These are phyloP conservation scores for Numenius phaeopus DNA, from an alignment of 2,797 vertebrate species.

Conservation along the genomic window DNA sequence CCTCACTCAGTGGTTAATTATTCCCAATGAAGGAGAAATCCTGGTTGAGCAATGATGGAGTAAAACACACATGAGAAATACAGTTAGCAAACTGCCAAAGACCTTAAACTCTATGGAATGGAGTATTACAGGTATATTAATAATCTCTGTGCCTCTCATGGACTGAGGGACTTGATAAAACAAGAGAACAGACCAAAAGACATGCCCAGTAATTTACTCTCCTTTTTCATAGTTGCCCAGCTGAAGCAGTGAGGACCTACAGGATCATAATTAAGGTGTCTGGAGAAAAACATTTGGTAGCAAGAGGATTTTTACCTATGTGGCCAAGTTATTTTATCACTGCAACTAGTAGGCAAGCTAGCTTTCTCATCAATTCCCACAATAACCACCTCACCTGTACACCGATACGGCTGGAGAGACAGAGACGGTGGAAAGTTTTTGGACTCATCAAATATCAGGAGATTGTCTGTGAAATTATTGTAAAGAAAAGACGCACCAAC, in stretches of 20 bases:
- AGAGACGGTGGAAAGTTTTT: neutral
- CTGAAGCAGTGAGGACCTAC: neutral
- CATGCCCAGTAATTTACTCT: neutral
- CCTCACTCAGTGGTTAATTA: neutral
- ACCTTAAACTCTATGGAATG: neutral
- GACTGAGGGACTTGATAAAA: neutral
- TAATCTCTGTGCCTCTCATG: neutral
- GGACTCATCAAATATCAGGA: neutral
- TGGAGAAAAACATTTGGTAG: neutral
- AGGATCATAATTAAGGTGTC: neutral
- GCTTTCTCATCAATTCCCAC: neutral
- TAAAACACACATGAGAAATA: neutral
- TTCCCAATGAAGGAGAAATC: neutral
- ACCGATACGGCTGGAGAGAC: neutral
- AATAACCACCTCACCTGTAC: neutral
- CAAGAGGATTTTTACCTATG: neutral
- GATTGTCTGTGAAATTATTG: neutral
- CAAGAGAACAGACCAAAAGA: neutral
- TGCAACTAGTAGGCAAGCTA: neutral
- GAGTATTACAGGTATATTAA: neutral
- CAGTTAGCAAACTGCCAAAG: neutral
- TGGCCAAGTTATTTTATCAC: neutral
- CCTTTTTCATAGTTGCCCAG: neutral
- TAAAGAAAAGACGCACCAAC: neutral
- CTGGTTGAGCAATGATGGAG: neutral